phyloP scores from a whole-genome alignment of 2,797 vertebrate genomes.

The Epinephelus malabaricus region DNA sequence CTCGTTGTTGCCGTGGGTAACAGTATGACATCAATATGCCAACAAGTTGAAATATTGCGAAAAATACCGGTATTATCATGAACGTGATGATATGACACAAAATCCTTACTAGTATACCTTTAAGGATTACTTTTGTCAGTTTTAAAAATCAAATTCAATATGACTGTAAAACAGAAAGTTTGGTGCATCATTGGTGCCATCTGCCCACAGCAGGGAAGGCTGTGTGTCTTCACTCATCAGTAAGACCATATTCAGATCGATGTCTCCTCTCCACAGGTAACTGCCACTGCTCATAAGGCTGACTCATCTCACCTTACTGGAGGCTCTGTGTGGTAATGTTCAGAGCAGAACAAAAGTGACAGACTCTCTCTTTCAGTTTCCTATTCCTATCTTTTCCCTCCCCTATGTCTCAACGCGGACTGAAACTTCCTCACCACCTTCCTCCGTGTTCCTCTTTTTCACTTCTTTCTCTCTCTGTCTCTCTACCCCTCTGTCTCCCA shows the following conservation, averaged over 20 bases:
- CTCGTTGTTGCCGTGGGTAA: no score
- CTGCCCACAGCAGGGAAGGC: conserved; percentile 30
- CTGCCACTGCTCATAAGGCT: conserved; percentile 51
- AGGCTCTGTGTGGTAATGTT: neutral
- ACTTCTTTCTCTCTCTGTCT: conserved; percentile 12
- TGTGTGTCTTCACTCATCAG: conserved; percentile 42
- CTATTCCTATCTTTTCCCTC: conserved; percentile 13
- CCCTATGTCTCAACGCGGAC: neutral
- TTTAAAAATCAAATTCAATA: neutral
- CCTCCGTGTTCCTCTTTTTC: neutral
- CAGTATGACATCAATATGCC: no score
- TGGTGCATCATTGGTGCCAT: neutral
- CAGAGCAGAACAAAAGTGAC: conserved; percentile 22
- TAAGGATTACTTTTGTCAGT: no score
- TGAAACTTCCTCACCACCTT: conserved; percentile 25
- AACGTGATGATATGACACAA: no score
- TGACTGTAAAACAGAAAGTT: neutral
- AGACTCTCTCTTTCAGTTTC: conserved; percentile 20
- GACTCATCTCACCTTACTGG: conserved; percentile 22
- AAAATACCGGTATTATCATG: no score
- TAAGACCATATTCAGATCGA: conserved; percentile 34
- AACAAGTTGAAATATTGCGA: no score
- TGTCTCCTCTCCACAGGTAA: conserved; percentile 55
- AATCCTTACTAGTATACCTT: no score
- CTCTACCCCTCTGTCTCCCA: conserved; percentile 58